These are phyloP conservation scores for Harpalus rufipes DNA, from an alignment of 2,888 invertebrate species.

Conservation along the genomic window DNA sequence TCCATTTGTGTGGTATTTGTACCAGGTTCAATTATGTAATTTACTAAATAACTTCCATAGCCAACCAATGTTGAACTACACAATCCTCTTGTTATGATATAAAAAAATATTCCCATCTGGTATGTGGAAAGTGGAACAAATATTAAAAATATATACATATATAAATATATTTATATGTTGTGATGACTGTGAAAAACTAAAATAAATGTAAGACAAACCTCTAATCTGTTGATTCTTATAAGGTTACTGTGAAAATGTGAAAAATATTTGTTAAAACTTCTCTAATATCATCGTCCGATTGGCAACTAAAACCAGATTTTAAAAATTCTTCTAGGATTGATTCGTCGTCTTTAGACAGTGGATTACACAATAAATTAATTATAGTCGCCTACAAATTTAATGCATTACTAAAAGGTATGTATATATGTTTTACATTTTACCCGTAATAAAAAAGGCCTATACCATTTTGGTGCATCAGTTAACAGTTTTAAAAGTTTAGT, in stretches of 20 bases:
- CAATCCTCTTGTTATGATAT: slow-evolving; percentile 73
- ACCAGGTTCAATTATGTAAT: slow-evolving; percentile 17
- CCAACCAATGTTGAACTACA: slow-evolving; percentile 69
- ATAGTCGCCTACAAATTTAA: slow-evolving; percentile 62
- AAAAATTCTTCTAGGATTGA: slow-evolving; percentile 55
- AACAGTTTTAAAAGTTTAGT: slow-evolving; percentile 65
- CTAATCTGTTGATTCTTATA: slow-evolving; percentile 29
- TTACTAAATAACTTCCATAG: slow-evolving; percentile 67
- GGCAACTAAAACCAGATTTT: slow-evolving; percentile 55
- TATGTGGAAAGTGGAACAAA: slow-evolving; percentile 75
- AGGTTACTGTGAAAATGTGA: slow-evolving; percentile 37
- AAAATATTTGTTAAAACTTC: slow-evolving; percentile 52
- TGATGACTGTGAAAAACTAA: slow-evolving; percentile 75
- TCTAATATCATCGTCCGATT: slow-evolving; percentile 51
- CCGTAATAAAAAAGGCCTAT: slow-evolving; percentile 66
- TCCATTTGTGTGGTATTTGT: slow-evolving; percentile 5
- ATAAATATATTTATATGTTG: slow-evolving; percentile 76
- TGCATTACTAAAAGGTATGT: slow-evolving; percentile 6
- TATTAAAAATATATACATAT: slow-evolving; percentile 67
- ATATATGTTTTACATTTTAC: slow-evolving; percentile 56
- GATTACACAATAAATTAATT: slow-evolving; percentile 65
- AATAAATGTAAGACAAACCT: slow-evolving; percentile 57
- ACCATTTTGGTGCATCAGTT: slow-evolving; percentile 57
- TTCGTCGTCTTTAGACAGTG: slow-evolving; percentile 47
- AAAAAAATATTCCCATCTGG: slow-evolving; percentile 75